These are phyloP conservation scores for Crematogaster levior DNA, from an alignment of 2,888 invertebrate species.

Conservation along the genomic window DNA sequence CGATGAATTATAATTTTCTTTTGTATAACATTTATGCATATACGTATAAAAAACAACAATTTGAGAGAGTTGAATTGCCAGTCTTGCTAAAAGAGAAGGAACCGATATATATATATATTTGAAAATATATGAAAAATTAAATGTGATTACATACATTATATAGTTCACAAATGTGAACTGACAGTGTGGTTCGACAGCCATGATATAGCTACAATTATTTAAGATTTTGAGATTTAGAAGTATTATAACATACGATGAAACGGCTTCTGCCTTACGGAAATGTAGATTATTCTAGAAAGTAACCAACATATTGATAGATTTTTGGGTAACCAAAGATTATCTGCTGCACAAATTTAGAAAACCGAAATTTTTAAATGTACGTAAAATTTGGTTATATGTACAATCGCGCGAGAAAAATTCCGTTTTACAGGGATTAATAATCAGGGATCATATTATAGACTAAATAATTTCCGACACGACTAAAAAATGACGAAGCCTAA, in stretches of 20 bases:
- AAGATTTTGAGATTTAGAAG: slow-evolving; percentile 64
- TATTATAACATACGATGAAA: slow-evolving; percentile 65
- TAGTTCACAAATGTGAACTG: slow-evolving; percentile 56
- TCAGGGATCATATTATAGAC: slow-evolving; percentile 72
- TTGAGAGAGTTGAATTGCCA: slow-evolving; percentile 71
- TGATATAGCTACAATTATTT: slow-evolving; percentile 61
- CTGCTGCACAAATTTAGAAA: slow-evolving; percentile 65
- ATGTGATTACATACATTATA: slow-evolving; percentile 50
- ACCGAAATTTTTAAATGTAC: slow-evolving; percentile 60
- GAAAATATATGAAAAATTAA: slow-evolving; percentile 62
- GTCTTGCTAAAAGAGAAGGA: slow-evolving; percentile 52
- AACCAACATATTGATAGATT: slow-evolving; percentile 72
- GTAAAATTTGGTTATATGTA: slow-evolving; percentile 56
- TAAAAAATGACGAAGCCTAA: slow-evolving; percentile 58
- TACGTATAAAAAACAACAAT: slow-evolving; percentile 45
- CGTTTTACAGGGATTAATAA: slow-evolving; percentile 64
- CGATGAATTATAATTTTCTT: background rate
- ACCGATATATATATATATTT: slow-evolving; percentile 30
- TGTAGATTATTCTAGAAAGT: slow-evolving; percentile 54
- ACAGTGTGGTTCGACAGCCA: slow-evolving; percentile 63
- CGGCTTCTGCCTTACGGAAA: slow-evolving; percentile 64
- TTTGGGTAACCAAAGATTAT: slow-evolving; percentile 79
- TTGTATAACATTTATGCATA: background rate
- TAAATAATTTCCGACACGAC: slow-evolving; percentile 66
- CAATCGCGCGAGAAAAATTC: slow-evolving; percentile 57